phyloP scores from a whole-genome alignment of 2,113 vertebrate genomes.

The Rhinogobius similis region DNA sequence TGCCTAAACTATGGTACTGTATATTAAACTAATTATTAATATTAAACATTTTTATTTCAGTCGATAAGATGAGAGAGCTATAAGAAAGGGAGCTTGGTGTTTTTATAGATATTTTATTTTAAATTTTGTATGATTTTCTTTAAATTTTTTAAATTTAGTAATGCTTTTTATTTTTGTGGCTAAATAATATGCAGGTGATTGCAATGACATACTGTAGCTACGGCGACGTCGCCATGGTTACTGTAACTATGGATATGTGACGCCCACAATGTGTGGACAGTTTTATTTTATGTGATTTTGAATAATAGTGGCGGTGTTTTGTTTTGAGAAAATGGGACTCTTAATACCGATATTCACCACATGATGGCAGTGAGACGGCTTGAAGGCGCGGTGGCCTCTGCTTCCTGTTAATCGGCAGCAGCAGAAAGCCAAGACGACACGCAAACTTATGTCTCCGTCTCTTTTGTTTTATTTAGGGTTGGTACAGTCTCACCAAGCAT shows the following conservation, averaged over 20 bases:
- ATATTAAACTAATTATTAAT: slow-evolving; percentile 9
- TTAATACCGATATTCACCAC: too few species aligned
- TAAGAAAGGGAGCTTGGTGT: slow-evolving; percentile 27
- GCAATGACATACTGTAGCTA: not conserved
- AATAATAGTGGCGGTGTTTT: too few species aligned
- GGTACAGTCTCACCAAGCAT: too few species aligned
- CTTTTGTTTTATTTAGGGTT: too few species aligned
- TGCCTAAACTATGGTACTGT: slow-evolving; percentile 55
- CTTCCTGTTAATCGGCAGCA: too few species aligned
- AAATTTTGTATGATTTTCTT: slow-evolving; percentile 9
- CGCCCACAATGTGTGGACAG: too few species aligned
- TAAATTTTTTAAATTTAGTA: not conserved
- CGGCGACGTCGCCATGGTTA: slow-evolving; percentile 44
- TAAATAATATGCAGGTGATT: slow-evolving; percentile 9
- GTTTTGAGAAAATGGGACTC: too few species aligned
- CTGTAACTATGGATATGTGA: not conserved
- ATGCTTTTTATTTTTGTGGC: not conserved
- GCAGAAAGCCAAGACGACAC: too few species aligned
- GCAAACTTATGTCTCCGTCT: too few species aligned
- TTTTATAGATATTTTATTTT: slow-evolving; percentile 10
- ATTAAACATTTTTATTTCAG: slow-evolving; percentile 1
- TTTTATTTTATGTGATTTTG: too few species aligned
- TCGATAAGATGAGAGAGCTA: slow-evolving; percentile 4
- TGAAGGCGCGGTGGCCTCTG: too few species aligned
- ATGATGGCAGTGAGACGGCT: too few species aligned